Conservation (phyloP, 2,888 invertebrate genomes). For the Sepiola atlantica region DNA sequence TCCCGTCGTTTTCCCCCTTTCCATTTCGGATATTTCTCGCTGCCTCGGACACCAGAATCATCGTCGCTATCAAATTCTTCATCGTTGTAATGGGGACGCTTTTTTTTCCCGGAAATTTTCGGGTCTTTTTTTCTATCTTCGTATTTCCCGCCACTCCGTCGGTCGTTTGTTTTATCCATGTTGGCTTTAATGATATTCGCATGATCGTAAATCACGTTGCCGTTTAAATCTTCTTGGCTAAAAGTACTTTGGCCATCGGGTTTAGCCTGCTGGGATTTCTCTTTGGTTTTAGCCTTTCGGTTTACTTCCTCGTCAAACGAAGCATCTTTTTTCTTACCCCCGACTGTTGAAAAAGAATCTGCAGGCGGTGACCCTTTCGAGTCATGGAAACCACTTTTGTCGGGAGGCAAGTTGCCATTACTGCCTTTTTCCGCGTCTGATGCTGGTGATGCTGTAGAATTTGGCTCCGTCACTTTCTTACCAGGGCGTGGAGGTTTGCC, state of each 20-base stretch:
- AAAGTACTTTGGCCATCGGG: neutral
- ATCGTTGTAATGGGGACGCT: neutral
- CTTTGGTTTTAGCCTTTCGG: neutral
- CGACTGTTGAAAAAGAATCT: neutral
- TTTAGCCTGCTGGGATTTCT: neutral
- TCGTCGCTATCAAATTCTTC: neutral
- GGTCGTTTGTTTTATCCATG: neutral
- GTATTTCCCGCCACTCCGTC: neutral
- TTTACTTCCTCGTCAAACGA: neutral
- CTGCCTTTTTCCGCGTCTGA: neutral
- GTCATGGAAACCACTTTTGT: neutral
- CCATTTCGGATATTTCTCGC: neutral
- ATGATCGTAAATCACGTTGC: neutral
- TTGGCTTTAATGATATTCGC: neutral
- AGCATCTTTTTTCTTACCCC: neutral
- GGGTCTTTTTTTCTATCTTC: neutral
- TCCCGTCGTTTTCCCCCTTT: neutral
- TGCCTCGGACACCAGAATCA: neutral
- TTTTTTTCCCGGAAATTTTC: neutral
- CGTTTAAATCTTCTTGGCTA: neutral
- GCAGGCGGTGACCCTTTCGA: neutral
- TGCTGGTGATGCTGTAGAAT: neutral
- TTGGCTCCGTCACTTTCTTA: neutral
- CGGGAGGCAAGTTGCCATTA: neutral
- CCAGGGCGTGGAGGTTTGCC: neutral